Base-by-base conservation (phyloP, 2,797 vertebrate species). In the Bradypus variegatus region DNA sequence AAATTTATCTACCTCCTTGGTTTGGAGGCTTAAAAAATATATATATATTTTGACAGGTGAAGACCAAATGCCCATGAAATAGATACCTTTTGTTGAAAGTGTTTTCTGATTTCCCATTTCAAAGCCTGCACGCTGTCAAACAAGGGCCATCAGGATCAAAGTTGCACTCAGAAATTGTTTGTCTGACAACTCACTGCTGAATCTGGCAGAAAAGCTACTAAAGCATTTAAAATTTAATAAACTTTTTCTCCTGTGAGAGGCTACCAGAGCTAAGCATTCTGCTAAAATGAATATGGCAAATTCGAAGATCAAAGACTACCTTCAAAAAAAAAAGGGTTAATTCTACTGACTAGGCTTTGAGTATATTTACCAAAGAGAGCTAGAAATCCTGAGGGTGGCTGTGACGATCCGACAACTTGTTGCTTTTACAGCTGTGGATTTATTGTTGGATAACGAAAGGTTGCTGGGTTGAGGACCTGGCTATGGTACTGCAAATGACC, bases 281-380 rank as follows among this genome's bases (percentile, higher is more conserved):
- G 55, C 65, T 76, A 69, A 77, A 82, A 86, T 38, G 79, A 79
- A 89, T 48, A 64, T 27, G n/a, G n/a, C 27, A 72, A 55, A 77
- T 90, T 48, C 77, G 62, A 78, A 92, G 70, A 65, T 87, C 77
- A 77, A 92, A 90, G 77, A 77, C n/a, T 25, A 15, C 25, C 91
- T 82, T 82, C 45, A 55, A 86, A 92, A 64, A 76, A 41, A 12
- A 64, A 6, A 77, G 55, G 77, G 36, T 76, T 83, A 38, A 90
- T 92, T 90, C 45, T 27, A 72, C 33, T 62, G 75, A 45, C n/a
- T 23, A 64, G 45, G 41, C 41, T 89, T 50, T 19, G 60, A 89
- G 45, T 89, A 1, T 33, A 55, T 70, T 86, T 76, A 81, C 31
- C 41, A 86, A 84, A 79, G 45, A 89, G 7, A 70, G 69, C 18